Evolutionary conservation across 2,888 invertebrate genomes (phyloP).

Genomic region (Diaphora mendica): DNA sequence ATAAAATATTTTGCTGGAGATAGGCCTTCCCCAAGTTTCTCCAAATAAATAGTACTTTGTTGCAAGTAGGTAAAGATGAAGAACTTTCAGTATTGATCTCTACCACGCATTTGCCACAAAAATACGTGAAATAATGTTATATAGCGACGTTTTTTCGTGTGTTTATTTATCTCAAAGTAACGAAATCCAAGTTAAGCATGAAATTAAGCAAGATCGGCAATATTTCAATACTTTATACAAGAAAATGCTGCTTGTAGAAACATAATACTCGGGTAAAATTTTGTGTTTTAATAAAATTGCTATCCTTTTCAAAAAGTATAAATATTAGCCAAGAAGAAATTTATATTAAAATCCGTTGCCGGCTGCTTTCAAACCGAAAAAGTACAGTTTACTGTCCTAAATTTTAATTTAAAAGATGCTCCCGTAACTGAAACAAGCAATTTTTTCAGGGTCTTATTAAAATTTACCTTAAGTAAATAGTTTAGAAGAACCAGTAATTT

Average conservation of each 20-base stretch:
- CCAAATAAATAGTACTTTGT: too few species aligned
- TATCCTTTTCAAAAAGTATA: constrained; percentile 8
- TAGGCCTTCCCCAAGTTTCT: too few species aligned
- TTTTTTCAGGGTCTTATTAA: constrained; percentile 16
- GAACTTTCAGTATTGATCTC: too few species aligned
- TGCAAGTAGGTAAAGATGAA: too few species aligned
- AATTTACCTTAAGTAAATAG: constrained; percentile 9
- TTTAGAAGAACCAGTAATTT: not conserved
- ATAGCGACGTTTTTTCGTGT: too few species aligned
- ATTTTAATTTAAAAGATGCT: constrained; percentile 32
- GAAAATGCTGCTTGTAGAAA: not conserved
- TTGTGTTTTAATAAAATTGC: constrained; percentile 5
- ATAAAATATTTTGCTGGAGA: too few species aligned
- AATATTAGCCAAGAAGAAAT: constrained; percentile 25
- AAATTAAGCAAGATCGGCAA: not conserved
- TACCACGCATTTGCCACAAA: too few species aligned
- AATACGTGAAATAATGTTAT: too few species aligned
- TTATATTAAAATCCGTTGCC: constrained; percentile 34
- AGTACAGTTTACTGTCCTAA: constrained; percentile 34
- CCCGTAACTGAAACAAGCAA: constrained; percentile 13
- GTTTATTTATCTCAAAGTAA: not conserved
- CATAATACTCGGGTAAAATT: not conserved
- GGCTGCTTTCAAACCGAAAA: constrained; percentile 14
- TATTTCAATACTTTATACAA: not conserved
- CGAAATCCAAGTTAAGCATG: not conserved